These are phyloP conservation scores for Tortricodes alternella DNA, from an alignment of 2,888 invertebrate genomes.

Conservation along the genomic window DNA sequence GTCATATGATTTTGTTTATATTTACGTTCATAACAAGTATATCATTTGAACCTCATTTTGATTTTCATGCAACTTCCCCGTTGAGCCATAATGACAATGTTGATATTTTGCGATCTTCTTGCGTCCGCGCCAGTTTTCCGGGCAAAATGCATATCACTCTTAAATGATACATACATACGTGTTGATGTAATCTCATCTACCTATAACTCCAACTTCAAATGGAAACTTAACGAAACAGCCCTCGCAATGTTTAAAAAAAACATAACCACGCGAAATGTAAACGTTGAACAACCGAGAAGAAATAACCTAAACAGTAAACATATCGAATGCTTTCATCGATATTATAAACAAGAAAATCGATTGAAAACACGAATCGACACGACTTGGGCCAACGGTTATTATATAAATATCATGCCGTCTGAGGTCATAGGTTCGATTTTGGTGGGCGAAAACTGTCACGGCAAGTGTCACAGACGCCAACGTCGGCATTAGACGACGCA, in stretches of 20 bases:
- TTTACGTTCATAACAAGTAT: too few relatives aligned
- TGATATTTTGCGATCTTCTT: too few relatives aligned
- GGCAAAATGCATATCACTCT: too few relatives aligned
- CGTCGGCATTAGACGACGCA: too few relatives aligned
- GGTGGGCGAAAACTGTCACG: neutral
- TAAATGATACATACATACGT: too few relatives aligned
- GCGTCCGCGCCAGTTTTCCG: too few relatives aligned
- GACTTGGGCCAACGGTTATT: slow-evolving; percentile 43
- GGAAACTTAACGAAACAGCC: slow-evolving; percentile 27
- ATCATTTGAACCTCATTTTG: too few relatives aligned
- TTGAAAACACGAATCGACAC: slow-evolving; percentile 58
- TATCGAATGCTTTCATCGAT: slow-evolving; percentile 44
- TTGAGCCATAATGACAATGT: too few relatives aligned
- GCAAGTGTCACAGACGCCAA: neutral
- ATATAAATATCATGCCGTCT: slow-evolving; percentile 44
- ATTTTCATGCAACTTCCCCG: too few relatives aligned
- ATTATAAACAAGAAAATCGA: slow-evolving; percentile 70
- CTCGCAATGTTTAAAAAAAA: slow-evolving; percentile 63
- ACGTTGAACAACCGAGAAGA: slow-evolving; percentile 58
- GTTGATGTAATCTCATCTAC: neutral
- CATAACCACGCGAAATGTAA: slow-evolving; percentile 60
- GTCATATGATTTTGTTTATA: too few relatives aligned
- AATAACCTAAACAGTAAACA: slow-evolving; percentile 43
- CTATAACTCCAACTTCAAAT: slow-evolving; percentile 8
- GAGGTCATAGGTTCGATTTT: neutral